Base-by-base conservation (phyloP, 2,888 invertebrate species). In the Sinodicranocentrus sp. region DNA sequence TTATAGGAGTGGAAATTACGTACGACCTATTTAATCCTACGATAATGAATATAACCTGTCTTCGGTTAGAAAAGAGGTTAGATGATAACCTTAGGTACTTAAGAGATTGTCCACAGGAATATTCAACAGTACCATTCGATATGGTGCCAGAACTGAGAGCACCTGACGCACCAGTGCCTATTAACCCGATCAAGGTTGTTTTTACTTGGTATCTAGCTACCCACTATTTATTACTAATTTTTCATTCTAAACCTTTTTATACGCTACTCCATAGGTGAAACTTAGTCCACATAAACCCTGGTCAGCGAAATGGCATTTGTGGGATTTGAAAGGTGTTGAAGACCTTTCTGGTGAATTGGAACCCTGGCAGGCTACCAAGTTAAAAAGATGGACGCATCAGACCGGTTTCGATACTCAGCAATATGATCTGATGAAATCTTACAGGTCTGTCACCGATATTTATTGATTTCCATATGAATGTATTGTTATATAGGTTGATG, bases 1-100 rank as follows among this genome's bases (percentile, higher is more conserved):
- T 28, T 3, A n/a, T 88, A 93, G 93, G 93, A 26, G 91, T 94
- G 65, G 94, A 95, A 91, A 92, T 95, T 88, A 91, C 92, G 87
- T 98, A 95, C 91, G 95, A 98, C 84, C 91, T 99, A 90, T 99
- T 99, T 90, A 98, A 97, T 91, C 99, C 99, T 15, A 94, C 95
- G 0, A 93, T 99, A 85, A 95, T 95, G 89, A 94, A 94, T 90
- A 94, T 99, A 43, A 97, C 98, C 91, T 96, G 98, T 1, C 91
- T 99, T 15, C 94, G 95, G 43, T 92, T 99, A 43, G 99, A 99
- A 90, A 98, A 97, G 90, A 93, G 99, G 71, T 91, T 99, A 21
- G 99, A 99, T 91, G 94, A 95, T 26, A 94, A 96, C 89, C 91
- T 99, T 65, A 92, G 94, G 17, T 99, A 99, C 90, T 92, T 99